Percentiles rank a stretch among this genome's conserved stretches.
These are phyloP conservation scores for Pantala flavescens DNA, from an alignment of 1,140 invertebrate species.

Conservation along the genomic window DNA sequence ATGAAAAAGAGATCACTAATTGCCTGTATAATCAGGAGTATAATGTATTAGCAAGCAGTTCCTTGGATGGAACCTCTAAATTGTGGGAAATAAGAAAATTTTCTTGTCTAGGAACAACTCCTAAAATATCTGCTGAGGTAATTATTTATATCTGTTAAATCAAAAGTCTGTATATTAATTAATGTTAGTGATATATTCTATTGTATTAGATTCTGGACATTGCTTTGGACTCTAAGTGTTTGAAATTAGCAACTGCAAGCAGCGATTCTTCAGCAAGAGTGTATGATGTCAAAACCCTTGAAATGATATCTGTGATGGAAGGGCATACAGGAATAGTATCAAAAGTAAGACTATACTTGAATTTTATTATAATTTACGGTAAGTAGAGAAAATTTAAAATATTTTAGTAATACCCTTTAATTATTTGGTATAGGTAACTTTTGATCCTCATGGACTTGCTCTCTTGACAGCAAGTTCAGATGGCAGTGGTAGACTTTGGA, in stretches of 20 bases:
- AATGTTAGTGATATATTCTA: no score
- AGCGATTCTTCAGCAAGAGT: constrained; percentile 58
- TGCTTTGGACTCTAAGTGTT: constrained; percentile 57
- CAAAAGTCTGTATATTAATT: neutral
- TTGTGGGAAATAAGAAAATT: constrained; percentile 57
- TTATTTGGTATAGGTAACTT: constrained; percentile 48
- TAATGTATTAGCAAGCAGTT: constrained; percentile 53
- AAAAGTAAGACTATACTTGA: constrained; percentile 40
- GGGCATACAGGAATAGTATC: constrained; percentile 68
- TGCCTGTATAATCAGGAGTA: constrained; percentile 64
- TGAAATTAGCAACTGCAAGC: constrained; percentile 57
- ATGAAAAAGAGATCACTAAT: constrained; percentile 61
- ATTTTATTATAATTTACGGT: neutral
- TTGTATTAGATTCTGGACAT: constrained; percentile 51
- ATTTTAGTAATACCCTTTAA: no score
- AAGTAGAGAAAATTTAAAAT: no score
- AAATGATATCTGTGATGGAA: constrained; percentile 40
- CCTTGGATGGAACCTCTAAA: constrained; percentile 60
- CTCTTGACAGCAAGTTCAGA: constrained; percentile 65
- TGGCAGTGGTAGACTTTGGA: constrained; percentile 62
- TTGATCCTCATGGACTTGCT: constrained; percentile 60
- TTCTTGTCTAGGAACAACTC: constrained; percentile 47
- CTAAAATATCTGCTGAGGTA: constrained; percentile 59
- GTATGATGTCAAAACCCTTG: constrained; percentile 51
- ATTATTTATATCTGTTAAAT: constrained; percentile 7